Evolutionary conservation across 1,140 invertebrate species (phyloP).

Genomic region (Drosophila bocki): DNA sequence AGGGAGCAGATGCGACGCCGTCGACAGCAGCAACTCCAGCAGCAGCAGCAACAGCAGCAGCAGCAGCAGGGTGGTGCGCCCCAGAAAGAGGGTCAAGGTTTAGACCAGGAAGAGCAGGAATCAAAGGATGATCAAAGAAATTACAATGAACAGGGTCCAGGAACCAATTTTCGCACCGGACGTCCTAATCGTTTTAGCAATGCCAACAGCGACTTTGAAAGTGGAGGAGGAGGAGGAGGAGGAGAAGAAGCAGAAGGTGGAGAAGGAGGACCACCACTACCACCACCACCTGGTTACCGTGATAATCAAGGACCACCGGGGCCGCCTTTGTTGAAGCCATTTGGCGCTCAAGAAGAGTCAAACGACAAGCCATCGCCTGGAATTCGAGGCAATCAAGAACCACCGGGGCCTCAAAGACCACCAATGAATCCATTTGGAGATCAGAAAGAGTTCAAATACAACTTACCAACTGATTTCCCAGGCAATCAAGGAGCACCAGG

Average conservation of each 20-base stretch:
- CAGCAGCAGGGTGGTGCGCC: too few species aligned
- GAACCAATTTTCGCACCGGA: neutral
- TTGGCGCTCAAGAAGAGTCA: neutral
- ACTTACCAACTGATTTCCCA: neutral
- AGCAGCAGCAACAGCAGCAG: neutral
- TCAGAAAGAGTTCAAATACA: neutral
- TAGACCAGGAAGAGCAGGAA: neutral
- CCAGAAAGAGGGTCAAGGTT: neutral
- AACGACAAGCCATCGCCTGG: neutral
- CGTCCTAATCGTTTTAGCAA: neutral
- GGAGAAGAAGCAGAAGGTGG: neutral
- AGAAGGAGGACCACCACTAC: neutral
- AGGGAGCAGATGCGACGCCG: slow-evolving; percentile 92
- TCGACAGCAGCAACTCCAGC: slow-evolving; percentile 39
- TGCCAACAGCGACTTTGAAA: neutral
- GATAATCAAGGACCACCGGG: neutral
- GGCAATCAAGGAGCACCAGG: neutral
- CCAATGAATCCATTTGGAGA: neutral
- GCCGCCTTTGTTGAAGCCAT: neutral
- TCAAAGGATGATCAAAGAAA: neutral
- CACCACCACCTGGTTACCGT: neutral
- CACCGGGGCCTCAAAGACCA: neutral
- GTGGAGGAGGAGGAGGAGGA: neutral
- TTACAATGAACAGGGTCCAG: neutral
- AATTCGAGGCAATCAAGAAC: neutral